Evolutionary conservation across 2,113 vertebrate genomes (phyloP).

Genomic region (Calidris pugnax): DNA sequence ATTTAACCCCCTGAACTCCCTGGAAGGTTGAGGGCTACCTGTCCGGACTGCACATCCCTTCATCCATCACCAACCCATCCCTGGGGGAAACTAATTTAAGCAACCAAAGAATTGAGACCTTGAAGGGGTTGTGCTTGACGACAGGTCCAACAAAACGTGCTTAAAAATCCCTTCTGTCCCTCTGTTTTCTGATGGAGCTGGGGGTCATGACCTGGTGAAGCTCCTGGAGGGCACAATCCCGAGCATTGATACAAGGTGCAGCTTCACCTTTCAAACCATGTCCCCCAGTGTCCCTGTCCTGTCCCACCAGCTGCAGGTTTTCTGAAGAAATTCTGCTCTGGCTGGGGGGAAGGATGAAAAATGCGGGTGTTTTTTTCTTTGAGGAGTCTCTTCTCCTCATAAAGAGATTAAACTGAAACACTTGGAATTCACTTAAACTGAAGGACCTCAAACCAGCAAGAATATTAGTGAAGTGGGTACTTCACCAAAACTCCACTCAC

Average conservation of each 20-base stretch:
- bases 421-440: neutral
- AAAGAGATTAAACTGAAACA: neutral
- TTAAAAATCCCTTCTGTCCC: neutral
- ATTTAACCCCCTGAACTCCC: neutral
- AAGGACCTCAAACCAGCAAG: neutral
- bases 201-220: rapidly evolving
- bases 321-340: neutral
- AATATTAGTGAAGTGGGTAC: neutral
- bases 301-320: neutral
- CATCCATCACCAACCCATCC: neutral
- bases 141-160: neutral
- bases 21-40: neutral
- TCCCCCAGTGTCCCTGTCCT: neutral
- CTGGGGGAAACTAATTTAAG: neutral
- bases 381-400: neutral
- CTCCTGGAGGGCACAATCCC: rapidly evolving
- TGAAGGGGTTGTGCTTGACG: neutral
- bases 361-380: rapidly evolving
- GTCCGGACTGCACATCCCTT: rapidly evolving
- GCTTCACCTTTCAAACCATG: neutral
- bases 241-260: rapidly evolving
- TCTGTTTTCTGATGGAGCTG: neutral
- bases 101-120: neutral
- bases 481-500: neutral
- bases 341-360: neutral